A percentile compares a stretch with the other conserved stretches of the same genome.
These are phyloP conservation scores for Dendrocopos noguchii DNA, from an alignment of 2,113 vertebrate genomes.

Conservation along the genomic window DNA sequence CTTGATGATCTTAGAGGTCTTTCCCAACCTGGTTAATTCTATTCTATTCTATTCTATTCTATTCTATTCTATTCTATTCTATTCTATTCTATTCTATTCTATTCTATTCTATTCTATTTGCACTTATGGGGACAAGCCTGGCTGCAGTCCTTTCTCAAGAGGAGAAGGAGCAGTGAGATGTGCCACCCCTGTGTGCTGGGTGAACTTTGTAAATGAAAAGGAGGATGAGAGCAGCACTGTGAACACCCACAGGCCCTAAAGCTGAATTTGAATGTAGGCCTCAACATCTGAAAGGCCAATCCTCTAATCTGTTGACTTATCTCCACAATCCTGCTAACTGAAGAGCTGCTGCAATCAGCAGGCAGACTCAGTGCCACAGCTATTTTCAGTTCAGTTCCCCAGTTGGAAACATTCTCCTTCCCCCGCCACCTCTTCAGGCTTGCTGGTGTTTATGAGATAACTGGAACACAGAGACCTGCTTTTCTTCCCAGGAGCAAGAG, in stretches of 20 bases:
- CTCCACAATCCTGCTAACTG: neutral
- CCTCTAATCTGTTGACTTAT: neutral
- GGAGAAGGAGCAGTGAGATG: neutral
- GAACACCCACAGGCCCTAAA: neutral
- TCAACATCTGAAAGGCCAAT: neutral
- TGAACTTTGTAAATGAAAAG: neutral
- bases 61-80: no score
- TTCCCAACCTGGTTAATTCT: no score
- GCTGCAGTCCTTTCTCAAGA: neutral
- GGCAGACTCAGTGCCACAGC: conserved; percentile 14
- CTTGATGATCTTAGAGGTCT: no score
- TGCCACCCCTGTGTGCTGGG: neutral
- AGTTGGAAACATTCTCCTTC: conserved; percentile 16
- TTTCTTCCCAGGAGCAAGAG: neutral
- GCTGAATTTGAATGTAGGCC: neutral
- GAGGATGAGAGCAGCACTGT: neutral
- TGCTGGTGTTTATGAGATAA: neutral
- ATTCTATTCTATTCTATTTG: neutral
- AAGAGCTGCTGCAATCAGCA: conserved; percentile 41
- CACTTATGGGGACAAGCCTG: neutral
- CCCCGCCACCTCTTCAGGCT: neutral
- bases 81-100: no score
- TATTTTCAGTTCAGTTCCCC: conserved; percentile 45
- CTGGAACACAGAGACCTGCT: neutral
- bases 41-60: no score